phyloP scores from a whole-genome alignment of 2,113 vertebrate genomes.

The Pygoscelis adeliae region DNA sequence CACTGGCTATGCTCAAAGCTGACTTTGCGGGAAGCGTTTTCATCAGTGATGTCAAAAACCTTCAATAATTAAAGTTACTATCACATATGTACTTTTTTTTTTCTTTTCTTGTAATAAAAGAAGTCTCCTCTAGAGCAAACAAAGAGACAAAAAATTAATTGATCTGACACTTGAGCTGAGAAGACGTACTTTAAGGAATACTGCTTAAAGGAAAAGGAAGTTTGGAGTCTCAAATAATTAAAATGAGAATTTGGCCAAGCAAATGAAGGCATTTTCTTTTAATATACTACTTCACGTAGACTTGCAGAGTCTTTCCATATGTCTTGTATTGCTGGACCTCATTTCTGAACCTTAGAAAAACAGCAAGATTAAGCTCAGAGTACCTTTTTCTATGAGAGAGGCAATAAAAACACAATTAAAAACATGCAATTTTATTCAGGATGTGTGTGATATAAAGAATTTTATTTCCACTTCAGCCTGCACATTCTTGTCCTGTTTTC shows the following conservation, averaged over 20 bases:
- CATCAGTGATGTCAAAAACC: slow-evolving; percentile 50
- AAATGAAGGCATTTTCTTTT: slow-evolving; percentile 21
- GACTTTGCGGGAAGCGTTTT: slow-evolving; percentile 60
- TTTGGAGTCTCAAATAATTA: slow-evolving; percentile 55
- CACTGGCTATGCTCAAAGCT: slow-evolving; percentile 46
- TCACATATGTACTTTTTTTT: slow-evolving; percentile 45
- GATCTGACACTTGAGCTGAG: slow-evolving; percentile 66
- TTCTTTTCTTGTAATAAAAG: slow-evolving; percentile 67
- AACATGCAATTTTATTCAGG: not conserved
- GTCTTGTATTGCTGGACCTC: not conserved
- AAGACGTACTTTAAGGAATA: slow-evolving; percentile 64
- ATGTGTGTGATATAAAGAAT: not conserved
- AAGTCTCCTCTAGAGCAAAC: slow-evolving; percentile 70
- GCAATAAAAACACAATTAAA: not conserved
- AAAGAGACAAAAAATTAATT: slow-evolving; percentile 73
- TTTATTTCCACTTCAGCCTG: not conserved
- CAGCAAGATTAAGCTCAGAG: not conserved
- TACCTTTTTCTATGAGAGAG: not conserved
- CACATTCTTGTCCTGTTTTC: not conserved
- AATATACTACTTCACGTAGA: not conserved
- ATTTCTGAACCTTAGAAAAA: not conserved
- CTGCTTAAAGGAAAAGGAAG: slow-evolving; percentile 43
- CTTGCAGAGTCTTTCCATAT: not conserved
- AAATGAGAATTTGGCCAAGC: slow-evolving; percentile 5
- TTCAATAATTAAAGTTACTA: slow-evolving; percentile 73